Conservation (phyloP, 2,888 invertebrate genomes). For the Aquatica leii region DNA sequence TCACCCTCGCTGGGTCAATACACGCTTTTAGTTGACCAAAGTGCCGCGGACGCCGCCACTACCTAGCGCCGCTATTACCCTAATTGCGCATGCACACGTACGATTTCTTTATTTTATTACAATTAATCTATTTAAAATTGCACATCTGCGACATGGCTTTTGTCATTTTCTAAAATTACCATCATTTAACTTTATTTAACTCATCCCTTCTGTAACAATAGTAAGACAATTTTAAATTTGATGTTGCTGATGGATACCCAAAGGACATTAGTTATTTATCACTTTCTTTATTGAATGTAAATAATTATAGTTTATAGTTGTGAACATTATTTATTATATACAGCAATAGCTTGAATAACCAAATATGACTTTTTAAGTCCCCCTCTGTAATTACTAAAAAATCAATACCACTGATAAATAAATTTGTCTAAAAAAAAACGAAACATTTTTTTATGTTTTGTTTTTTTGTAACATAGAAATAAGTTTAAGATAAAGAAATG, state of each 20-base stretch:
- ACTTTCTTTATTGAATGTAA: slow-evolving; percentile 46
- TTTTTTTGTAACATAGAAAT: no score
- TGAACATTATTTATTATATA: slow-evolving; percentile 45
- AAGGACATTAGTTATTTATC: slow-evolving; percentile 42
- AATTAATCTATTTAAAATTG: slow-evolving; percentile 47
- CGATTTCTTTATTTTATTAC: slow-evolving; percentile 38
- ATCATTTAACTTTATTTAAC: slow-evolving; percentile 42
- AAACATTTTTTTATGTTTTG: slow-evolving; percentile 31
- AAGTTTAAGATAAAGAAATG: no score
- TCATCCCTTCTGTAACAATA: slow-evolving; percentile 19
- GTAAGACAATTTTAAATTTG: slow-evolving; percentile 10
- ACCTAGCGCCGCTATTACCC: slow-evolving; percentile 44
- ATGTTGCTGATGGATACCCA: slow-evolving; percentile 21
- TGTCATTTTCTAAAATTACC: slow-evolving; percentile 45
- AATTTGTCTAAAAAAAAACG: no score
- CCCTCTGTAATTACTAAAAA: slow-evolving; percentile 42
- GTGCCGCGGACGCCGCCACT: slow-evolving; percentile 49
- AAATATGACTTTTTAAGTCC: slow-evolving; percentile 23
- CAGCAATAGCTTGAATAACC: slow-evolving; percentile 33
- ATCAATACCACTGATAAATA: slow-evolving; percentile 41
- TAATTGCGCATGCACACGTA: slow-evolving; percentile 49
- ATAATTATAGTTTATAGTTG: slow-evolving; percentile 42
- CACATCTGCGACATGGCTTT: slow-evolving; percentile 48
- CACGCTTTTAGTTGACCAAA: slow-evolving; percentile 49
- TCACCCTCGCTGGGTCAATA: slow-evolving; percentile 50